Evolutionary conservation across 2,113 vertebrate genomes (phyloP), one percentile per base, ranked within the genome.

Genomic region (Corydoras sp.): DNA sequence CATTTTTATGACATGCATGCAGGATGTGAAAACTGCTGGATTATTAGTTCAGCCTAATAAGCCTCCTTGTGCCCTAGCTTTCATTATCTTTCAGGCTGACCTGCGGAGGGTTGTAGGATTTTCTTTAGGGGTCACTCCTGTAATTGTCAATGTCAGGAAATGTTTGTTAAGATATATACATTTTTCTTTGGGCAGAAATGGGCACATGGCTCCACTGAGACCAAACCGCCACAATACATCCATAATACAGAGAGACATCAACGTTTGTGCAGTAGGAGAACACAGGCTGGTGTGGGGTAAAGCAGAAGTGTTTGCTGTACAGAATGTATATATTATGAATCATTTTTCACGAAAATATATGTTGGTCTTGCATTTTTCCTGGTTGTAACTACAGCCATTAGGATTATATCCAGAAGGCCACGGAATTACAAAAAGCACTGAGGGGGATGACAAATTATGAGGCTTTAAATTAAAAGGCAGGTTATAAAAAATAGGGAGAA

Each of bases 121-220:
- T 12, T 11, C 31, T 29, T 3, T 24, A 58, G 9, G 10, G 5
- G 24, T 13, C 50, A 18, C 29, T 9, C 35, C 56, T 65, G 43
- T 67, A 60, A 50, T 48, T 72, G 58, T 43, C 29, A 65, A 62
- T 72, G 58, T 32, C 15, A 58, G n/a, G 43, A 61, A 55, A 59
- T 49, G 48, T 65, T 79, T 55, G 58, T 69, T 12, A 54, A n/a
- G 10, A 43, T 3, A 31, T 5, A 63, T 59, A 29, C 15, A 63
- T 59, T 15, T 68, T 63, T 55, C 53, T 24, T 55, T 49, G 53
- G 53, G 59, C 50, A 68, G 56, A 71, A 68, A 76, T 73, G 50
- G n/a, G 50, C 29, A 31, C 63, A 53, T 14, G 31, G 14, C 49
- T 68, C 11, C 18, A 32, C 48, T 62, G 61, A 32, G 55, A 73